Conservation (phyloP, 2,888 invertebrate genomes). For the Sycophila texana region DNA sequence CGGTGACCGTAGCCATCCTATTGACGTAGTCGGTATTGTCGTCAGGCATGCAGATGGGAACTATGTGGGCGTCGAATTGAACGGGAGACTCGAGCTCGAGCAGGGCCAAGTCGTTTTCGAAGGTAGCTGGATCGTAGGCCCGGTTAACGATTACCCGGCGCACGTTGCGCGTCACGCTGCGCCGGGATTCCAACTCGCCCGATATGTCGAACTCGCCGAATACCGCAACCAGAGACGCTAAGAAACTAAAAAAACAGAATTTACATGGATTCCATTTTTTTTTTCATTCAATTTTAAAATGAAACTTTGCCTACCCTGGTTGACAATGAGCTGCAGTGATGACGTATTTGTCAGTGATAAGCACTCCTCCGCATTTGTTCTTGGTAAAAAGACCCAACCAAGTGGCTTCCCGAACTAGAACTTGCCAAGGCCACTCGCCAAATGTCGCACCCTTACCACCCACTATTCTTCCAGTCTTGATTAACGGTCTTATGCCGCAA, state of each 20-base stretch:
- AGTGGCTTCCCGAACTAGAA: constrained; percentile 92
- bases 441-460: constrained; percentile 92
- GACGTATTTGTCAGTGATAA: constrained; percentile 91
- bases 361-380: constrained; percentile 95
- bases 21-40: constrained; percentile 88
- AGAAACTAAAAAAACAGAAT: constrained; percentile 76
- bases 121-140: constrained; percentile 92
- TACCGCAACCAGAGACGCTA: constrained; percentile 92
- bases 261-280: no score
- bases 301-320: constrained; percentile 82
- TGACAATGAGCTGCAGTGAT: constrained; percentile 97
- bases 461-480: constrained; percentile 89
- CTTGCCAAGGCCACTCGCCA: constrained; percentile 96
- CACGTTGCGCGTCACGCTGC: constrained; percentile 89
- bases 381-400: constrained; percentile 96
- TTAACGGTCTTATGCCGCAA: constrained; percentile 90
- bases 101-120: constrained; percentile 93
- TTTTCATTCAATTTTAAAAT: neutral
- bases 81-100: constrained; percentile 90
- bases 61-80: constrained; percentile 90
- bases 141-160: constrained; percentile 91
- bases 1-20: constrained; percentile 91
- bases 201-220: constrained; percentile 94
- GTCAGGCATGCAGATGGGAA: constrained; percentile 93
- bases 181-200: constrained; percentile 86